Base-by-base conservation (phyloP, 2,888 invertebrate species). In the Phlogophora meticulosa region DNA sequence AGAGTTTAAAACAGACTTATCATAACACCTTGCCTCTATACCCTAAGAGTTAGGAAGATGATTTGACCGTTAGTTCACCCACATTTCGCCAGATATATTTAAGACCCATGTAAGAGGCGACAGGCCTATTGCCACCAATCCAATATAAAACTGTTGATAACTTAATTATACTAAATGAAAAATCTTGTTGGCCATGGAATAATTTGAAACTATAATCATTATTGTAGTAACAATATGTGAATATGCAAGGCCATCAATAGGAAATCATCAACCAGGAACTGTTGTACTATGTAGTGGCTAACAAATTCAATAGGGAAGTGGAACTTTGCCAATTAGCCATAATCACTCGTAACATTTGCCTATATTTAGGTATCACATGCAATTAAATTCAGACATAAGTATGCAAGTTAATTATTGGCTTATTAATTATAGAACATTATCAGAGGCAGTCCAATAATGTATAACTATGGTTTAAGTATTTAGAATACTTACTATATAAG, bases 401-500 rank as follows among this genome's bases (percentile, higher is more conserved):
- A 55, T 20, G 11, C 20, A 43, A 34, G 11, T 51, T 38, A 40
- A 40, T 42, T 17, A 74, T 40, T 42, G 28, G 22, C 20, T 42
- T 42, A 64, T 34, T 17, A 7, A 34, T 24, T 11, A 40, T 9
- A 60, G 1, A 32, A n/a, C 10, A 69, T 17, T 52, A 22, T 17
- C 4, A 13, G 52, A 22, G 65, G n/a, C 40, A 46, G 15, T 43
- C 22, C 28, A 56, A 32, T 20, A 10, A 28, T 17, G 9, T 42
- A 32, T 28, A 22, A 20, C 0, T 11, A 4, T 38, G 7, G 5
- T 61, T 49, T 45, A 48, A 20, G 15, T 45, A 24, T 49, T 49
- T 15, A 9, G 5, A 34, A 53, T 56, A 96, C 98, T 97, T 96
- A 98, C 98, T 95, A 99, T 99, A 91, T 98, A 98, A 9, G 99